Evolutionary conservation across 2,113 vertebrate genomes (phyloP).

Genomic region (Prionailurus bengalensis): DNA sequence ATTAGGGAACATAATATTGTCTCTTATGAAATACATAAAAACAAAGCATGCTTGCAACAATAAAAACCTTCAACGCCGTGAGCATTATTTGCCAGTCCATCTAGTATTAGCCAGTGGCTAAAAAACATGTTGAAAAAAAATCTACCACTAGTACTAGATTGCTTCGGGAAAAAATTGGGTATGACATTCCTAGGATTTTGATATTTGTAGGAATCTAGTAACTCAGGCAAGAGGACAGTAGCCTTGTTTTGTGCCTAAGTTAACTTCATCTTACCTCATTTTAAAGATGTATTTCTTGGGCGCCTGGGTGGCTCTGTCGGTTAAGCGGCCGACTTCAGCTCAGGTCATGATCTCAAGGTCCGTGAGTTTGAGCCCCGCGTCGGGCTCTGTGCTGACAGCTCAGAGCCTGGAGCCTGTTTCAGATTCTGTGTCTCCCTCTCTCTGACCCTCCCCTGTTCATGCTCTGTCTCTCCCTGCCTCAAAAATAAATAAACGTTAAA

Average conservation of each 20-base stretch:
- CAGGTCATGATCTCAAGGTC: too few species aligned
- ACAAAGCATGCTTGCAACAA: background rate
- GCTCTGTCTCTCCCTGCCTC: too few species aligned
- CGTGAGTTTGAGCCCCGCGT: too few species aligned
- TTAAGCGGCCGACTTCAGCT: too few species aligned
- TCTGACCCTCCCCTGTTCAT: too few species aligned
- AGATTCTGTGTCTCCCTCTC: too few species aligned
- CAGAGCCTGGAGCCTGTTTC: too few species aligned
- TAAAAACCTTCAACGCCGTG: background rate
- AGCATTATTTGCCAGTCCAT: background rate
- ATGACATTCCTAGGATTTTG: background rate
- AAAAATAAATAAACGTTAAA: too few species aligned
- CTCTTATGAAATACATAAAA: background rate
- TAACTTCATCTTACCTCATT: background rate
- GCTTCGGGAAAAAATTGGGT: background rate
- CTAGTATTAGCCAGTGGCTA: background rate
- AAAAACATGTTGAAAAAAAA: background rate
- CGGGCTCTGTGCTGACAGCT: too few species aligned
- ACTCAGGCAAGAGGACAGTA: background rate
- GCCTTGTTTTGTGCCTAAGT: background rate
- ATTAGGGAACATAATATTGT: background rate
- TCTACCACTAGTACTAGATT: background rate
- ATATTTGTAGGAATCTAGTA: background rate
- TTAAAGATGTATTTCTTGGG: background rate
- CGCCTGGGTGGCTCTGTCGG: too few species aligned